A percentile compares a stretch with the other conserved stretches of the same genome.
phyloP scores from a whole-genome alignment of 2,888 invertebrate species.

The Hoplodrina ambigua region DNA sequence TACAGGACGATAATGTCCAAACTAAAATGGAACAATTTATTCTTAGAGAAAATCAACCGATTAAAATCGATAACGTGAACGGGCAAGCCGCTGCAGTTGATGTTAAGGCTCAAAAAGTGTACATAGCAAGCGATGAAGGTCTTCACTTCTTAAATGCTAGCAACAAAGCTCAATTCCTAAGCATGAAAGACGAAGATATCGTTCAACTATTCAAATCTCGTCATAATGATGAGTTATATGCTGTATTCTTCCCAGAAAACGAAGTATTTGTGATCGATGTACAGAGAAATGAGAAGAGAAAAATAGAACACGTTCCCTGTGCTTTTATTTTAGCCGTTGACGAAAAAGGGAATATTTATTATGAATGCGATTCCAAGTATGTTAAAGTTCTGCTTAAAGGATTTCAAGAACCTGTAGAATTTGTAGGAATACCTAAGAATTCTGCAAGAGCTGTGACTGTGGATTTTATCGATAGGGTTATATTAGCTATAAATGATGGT shows the following conservation, averaged over 20 bases:
- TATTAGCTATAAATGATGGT: constrained; percentile 85
- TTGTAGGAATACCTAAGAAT: constrained; percentile 83
- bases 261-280: constrained; percentile 79
- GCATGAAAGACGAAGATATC: constrained; percentile 84
- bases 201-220: constrained; percentile 82
- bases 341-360: constrained; percentile 79
- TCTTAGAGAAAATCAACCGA: constrained; percentile 75
- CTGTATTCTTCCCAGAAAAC: constrained; percentile 82
- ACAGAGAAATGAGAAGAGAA: constrained; percentile 78
- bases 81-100: constrained; percentile 86
- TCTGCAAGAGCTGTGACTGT: constrained; percentile 80
- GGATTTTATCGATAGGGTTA: constrained; percentile 72
- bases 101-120: constrained; percentile 75
- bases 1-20: constrained; percentile 83
- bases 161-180: constrained; percentile 76
- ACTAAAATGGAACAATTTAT: constrained; percentile 87
- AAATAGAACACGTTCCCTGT: constrained; percentile 80
- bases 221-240: constrained; percentile 77
- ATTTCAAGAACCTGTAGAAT: constrained; percentile 85
- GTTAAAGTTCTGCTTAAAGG: constrained; percentile 83
- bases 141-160: constrained; percentile 77
- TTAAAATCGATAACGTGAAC: constrained; percentile 80
- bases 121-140: constrained; percentile 83
- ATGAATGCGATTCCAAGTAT: constrained; percentile 87
- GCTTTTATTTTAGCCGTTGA: constrained; percentile 85